Conservation (phyloP, 2,888 invertebrate species). For the Tinea semifulvella region DNA sequence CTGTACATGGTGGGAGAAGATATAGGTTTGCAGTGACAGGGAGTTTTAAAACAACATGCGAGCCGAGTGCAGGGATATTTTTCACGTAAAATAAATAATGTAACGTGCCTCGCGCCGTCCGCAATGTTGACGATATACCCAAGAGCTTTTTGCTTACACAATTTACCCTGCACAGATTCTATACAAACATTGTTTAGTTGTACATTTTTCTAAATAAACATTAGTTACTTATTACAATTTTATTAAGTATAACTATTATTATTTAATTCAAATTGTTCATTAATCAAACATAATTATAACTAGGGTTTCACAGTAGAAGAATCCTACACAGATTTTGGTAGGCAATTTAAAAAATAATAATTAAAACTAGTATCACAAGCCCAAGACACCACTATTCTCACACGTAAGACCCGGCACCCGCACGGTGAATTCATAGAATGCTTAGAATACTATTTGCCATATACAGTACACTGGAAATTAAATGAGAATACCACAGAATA, state of each 20-base stretch:
- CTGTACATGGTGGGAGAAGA: conserved; percentile 22
- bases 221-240: neutral
- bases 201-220: neutral
- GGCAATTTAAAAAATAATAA: no score
- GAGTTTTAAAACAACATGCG: conserved; percentile 32
- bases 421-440: no score
- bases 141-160: conserved; percentile 11
- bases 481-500: no score
- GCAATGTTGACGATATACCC: conserved; percentile 2
- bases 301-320: no score
- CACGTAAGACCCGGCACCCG: no score
- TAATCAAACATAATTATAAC: no score
- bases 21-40: conserved; percentile 37
- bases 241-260: neutral
- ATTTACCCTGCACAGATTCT: neutral
- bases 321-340: no score
- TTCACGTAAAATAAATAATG: conserved; percentile 60
- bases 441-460: no score
- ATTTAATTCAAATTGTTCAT: no score
- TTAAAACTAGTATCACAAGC: no score
- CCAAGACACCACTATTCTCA: no score
- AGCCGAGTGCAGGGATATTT: conserved; percentile 24
- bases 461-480: no score
- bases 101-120: conserved; percentile 28
- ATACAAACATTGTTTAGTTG: neutral